phyloP scores from a whole-genome alignment of 1,140 invertebrate species.

The Pogonomyrmex californicus region DNA sequence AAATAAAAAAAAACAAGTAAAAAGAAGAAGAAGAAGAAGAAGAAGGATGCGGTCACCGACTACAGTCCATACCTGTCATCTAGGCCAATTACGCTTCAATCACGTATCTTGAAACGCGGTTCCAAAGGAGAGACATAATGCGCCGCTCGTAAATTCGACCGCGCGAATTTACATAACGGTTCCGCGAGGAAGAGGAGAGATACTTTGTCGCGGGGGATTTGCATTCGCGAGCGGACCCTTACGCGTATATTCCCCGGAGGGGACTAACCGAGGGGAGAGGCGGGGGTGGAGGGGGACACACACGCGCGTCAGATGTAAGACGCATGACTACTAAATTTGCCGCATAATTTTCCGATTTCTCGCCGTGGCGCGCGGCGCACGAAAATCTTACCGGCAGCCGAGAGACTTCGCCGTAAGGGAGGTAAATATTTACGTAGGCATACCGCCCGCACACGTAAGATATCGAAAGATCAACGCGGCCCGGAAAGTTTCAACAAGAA shows the following conservation, averaged over 20 bases:
- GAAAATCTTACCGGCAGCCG: conserved; percentile 32
- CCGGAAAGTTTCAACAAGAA: conserved; percentile 34
- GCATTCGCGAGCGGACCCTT: not conserved
- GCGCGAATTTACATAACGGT: not conserved
- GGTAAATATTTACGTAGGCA: conserved; percentile 54
- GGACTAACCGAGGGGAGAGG: not conserved
- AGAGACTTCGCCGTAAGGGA: conserved; percentile 30
- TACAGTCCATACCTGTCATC: not conserved
- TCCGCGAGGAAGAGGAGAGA: not conserved
- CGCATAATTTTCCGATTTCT: conserved; percentile 54
- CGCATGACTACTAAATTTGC: conserved; percentile 24
- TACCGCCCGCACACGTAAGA: conserved; percentile 18
- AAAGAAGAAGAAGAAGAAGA: not conserved
- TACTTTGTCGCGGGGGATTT: not conserved
- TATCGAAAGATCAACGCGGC: conserved; percentile 37
- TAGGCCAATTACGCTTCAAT: not conserved
- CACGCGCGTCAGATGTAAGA: not conserved
- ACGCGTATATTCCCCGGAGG: not conserved
- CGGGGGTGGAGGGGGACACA: too few relatives aligned
- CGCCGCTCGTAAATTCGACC: not conserved
- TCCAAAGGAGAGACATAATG: not conserved
- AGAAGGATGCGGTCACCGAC: not conserved
- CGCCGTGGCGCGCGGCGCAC: not conserved
- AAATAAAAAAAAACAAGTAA: not conserved
- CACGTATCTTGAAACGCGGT: not conserved